Evolutionary conservation across 2,113 vertebrate species (phyloP), one percentile per base, ranked within the genome.

Genomic region (Platycercus adscitus): DNA sequence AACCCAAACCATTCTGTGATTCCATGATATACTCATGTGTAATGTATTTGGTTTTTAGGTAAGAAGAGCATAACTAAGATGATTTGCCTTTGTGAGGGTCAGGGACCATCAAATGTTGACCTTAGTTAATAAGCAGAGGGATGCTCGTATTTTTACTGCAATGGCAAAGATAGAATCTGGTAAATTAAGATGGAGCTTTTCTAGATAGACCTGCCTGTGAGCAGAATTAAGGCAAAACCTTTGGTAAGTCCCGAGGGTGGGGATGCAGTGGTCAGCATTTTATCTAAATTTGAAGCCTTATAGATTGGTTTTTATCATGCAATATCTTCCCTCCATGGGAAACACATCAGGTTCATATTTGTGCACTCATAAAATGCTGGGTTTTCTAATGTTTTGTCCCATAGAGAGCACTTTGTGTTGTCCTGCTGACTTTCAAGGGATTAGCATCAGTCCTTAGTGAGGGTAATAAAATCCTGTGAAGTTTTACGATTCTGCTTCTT

Each of bases 401-500:
- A 2, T 39, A 55, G 14, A 33, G 52, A 39, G 23, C 41, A 43
- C 16, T 88, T 77, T 10, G 18, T 58, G 46, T 55, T 83, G 44
- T 84, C 17, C 46, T 72, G 39, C 24, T 73, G 53, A 52, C 41
- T 83, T 94, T 52, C 49, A 78, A 37, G 53, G 24, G 53, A 55
- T 65, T 83, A 81, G 53, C n/a, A 58, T 58, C 37, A 64, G 18
- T 55, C 63, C 25, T 24, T n/a, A 29, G 33, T 64, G 47, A 47
- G 7, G n/a, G 24, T 69, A 88, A 73, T 64, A 29, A 81, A 79
- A 64, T 76, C 33, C 43, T 71, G 63, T 65, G 50, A 49, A 77
- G 18, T 56, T 68, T 94, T 94, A 70, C 55, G 13, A 41, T 77
- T 65, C 47, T 83, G 11, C 25, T 89, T 39, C 69, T 93, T 86